phyloP scores from a whole-genome alignment of 2,888 invertebrate genomes.

The Myopa testacea region DNA sequence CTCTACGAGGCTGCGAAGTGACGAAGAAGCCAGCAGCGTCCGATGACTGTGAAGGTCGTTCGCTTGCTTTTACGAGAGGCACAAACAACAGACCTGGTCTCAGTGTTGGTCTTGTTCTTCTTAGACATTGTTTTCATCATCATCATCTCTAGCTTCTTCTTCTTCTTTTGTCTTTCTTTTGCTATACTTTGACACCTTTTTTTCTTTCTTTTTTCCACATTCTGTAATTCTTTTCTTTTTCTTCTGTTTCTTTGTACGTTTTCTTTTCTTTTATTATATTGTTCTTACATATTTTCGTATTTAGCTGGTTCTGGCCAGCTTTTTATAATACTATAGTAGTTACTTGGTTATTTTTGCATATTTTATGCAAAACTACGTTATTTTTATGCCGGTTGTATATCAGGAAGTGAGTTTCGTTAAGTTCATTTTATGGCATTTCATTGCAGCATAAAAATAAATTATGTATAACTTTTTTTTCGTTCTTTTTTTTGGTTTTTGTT shows the following conservation, averaged over 20 bases:
- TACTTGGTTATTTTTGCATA: background rate
- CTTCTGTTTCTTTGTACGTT: slow-evolving; percentile 5
- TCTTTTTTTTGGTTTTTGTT: background rate
- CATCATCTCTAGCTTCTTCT: too few relatives aligned
- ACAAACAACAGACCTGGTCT: background rate
- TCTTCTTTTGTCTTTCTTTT: slow-evolving; percentile 9
- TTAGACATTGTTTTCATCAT: slow-evolving; percentile 11
- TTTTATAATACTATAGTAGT: background rate
- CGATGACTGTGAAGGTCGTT: slow-evolving; percentile 66
- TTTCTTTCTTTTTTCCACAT: background rate
- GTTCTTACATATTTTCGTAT: background rate
- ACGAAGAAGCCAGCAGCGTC: slow-evolving; percentile 45
- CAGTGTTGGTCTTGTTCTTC: background rate
- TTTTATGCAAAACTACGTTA: slow-evolving; percentile 24
- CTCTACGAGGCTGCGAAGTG: background rate
- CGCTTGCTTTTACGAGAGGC: slow-evolving; percentile 55
- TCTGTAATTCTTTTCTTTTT: background rate
- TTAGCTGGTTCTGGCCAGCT: background rate
- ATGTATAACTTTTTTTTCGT: background rate
- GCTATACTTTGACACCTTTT: background rate
- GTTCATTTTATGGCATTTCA: slow-evolving; percentile 21
- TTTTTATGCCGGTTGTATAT: slow-evolving; percentile 15
- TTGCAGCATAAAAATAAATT: slow-evolving; percentile 27
- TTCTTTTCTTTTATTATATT: background rate
- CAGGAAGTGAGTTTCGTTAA: slow-evolving; percentile 32